Evolutionary conservation across 64 coral and sea anemone genomes (phyloP), one percentile per base, ranked within the genome.

Genomic region (Stylophora pistillata): DNA sequence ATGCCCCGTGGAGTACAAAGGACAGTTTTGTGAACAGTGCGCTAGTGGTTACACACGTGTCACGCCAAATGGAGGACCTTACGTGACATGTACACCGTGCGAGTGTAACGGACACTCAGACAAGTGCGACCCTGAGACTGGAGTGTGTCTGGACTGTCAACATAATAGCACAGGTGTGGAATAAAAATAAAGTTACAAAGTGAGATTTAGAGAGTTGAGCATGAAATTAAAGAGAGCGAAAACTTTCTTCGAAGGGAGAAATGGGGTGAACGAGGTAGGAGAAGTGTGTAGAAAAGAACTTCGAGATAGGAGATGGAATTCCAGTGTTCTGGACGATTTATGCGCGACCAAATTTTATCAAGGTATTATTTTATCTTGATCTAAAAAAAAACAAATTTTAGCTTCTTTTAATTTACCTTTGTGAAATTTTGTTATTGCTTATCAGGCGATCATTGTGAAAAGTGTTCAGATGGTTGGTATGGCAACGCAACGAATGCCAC

Each of bases 21-120:
- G 96, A 55, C 87, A 93, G 71, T 98, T 95, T 55, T 98, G 96
- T 95, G 93, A 98, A 72, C 90, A 84, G 53, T 98, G 96, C 85
- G 90, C 93, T n/a, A 30, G 69, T 16, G 93, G 96, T 2, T 98
- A 90, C 72, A 98, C 96, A 18, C 86, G 96, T 20, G 71, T 21
- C 9, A 86, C 30, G 2, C 96, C 96, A 6, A 95, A 93, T 68
- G 90, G 93, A 20, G 96, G 93, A 41, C 86, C 96, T 27, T 95
- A 95, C 53, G 55, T 86, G 7, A 57, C 70, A 29, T 98, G 96
- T 76, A 82, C 95, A 1, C 90, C 90, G 2, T 98, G 96, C 56
- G 79, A 76, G 17, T 98, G 96, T 90, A 90, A 98, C 71, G 33
- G 57, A 9, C 93, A 98, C 62, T 83, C 90, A 10, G 12, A 71